Conservation (phyloP, 2,888 invertebrate species). For the Gisinianus flammeolus region DNA sequence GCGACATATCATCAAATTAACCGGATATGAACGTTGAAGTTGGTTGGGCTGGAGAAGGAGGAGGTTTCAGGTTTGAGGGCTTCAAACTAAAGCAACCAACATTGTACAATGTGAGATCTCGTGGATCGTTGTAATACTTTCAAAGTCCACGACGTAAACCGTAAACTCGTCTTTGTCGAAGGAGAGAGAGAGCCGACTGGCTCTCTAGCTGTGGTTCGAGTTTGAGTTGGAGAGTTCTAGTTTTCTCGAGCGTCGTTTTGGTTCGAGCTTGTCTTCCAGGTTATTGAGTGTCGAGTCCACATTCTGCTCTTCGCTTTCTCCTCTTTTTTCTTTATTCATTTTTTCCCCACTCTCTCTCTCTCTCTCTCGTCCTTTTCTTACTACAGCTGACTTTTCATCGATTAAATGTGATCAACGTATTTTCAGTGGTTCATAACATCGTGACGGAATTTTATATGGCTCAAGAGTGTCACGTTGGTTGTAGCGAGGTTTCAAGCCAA, state of each 20-base stretch:
- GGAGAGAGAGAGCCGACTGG: neutral
- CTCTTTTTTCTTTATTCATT: neutral
- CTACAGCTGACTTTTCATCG: conserved; percentile 31
- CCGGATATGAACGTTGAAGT: conserved; percentile 35
- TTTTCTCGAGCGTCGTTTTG: neutral
- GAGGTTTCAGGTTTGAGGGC: conserved; percentile 11
- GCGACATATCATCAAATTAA: conserved; percentile 36
- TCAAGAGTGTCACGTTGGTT: too few relatives aligned
- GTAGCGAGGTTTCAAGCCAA: too few relatives aligned
- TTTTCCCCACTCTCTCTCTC: conserved; percentile 5
- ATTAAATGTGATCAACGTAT: conserved; percentile 35
- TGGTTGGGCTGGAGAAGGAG: conserved; percentile 17
- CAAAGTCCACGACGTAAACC: neutral
- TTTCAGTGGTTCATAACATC: conserved; percentile 18
- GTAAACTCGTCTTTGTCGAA: conserved; percentile 16
- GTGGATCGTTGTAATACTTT: neutral
- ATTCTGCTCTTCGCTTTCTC: neutral
- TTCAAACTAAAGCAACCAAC: neutral
- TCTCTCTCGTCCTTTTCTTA: neutral
- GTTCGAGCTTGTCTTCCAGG: conserved; percentile 12
- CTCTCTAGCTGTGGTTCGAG: neutral
- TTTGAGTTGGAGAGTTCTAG: too few relatives aligned
- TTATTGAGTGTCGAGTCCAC: conserved; percentile 28
- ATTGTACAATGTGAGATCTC: neutral
- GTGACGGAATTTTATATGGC: neutral